These are phyloP conservation scores for Lamproptera curius DNA, from an alignment of 2,888 invertebrate species.

Conservation along the genomic window DNA sequence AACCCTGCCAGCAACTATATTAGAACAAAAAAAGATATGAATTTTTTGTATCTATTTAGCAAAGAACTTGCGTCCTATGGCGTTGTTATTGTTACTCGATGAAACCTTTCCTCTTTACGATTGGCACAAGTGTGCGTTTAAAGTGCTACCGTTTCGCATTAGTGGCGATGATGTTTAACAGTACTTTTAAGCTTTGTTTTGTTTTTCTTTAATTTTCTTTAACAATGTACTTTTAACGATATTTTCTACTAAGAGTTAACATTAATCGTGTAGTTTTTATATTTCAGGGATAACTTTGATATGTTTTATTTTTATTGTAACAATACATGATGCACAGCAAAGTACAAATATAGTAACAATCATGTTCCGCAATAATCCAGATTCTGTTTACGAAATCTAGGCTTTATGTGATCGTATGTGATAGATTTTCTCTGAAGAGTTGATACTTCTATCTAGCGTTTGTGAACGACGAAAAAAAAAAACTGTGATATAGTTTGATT, in stretches of 20 bases:
- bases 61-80: too few relatives aligned
- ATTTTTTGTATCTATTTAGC: too few relatives aligned
- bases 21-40: too few relatives aligned
- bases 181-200: conserved; percentile 35
- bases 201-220: conserved; percentile 30
- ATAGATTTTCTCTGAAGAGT: conserved; percentile 31
- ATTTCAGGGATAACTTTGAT: conserved; percentile 32
- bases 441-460: conserved; percentile 25
- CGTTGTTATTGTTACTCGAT: too few relatives aligned
- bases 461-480: conserved; percentile 37
- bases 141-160: conserved; percentile 37
- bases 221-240: conserved; percentile 26
- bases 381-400: conserved; percentile 32
- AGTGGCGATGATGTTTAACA: too few relatives aligned
- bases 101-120: conserved; percentile 50
- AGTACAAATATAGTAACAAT: conserved; percentile 64
- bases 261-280: conserved; percentile 36
- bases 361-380: conserved; percentile 57
- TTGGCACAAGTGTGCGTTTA: conserved; percentile 43
- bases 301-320: conserved; percentile 41
- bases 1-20: too few relatives aligned
- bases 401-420: conserved; percentile 29
- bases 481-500: conserved; percentile 66
- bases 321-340: conserved; percentile 53
- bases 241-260: conserved; percentile 25